These are phyloP conservation scores for Vimba vimba DNA, from an alignment of 2,113 vertebrate species.

Conservation along the genomic window DNA sequence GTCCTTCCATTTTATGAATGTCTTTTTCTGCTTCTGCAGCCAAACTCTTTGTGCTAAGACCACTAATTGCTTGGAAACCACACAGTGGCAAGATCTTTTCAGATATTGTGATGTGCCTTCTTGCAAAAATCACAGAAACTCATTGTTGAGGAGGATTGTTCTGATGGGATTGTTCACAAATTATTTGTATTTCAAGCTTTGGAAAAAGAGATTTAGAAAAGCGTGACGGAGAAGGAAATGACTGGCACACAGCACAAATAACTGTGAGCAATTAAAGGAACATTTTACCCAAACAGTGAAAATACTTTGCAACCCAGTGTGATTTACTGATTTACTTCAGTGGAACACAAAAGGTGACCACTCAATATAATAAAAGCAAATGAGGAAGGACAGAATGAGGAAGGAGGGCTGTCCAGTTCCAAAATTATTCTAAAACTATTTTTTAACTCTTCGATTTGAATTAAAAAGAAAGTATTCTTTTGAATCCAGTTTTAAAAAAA, in stretches of 20 bases:
- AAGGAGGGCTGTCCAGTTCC: not conserved
- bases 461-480: not conserved
- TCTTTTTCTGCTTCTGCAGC: not conserved
- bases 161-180: slow-evolving; percentile 5
- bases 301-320: not conserved
- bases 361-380: not conserved
- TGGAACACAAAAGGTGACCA: not conserved
- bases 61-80: slow-evolving; percentile 11
- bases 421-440: not conserved
- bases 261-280: not conserved
- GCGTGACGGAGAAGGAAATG: slow-evolving; percentile 17
- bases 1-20: not conserved
- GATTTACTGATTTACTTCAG: not conserved
- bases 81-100: slow-evolving; percentile 5
- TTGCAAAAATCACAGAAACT: slow-evolving; percentile 16
- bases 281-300: not conserved
- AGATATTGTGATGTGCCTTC: slow-evolving; percentile 1
- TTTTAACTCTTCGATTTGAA: not conserved
- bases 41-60: not conserved
- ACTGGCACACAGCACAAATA: not conserved
- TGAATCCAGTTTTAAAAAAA: not conserved
- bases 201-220: slow-evolving; percentile 24
- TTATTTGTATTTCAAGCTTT: slow-evolving; percentile 6
- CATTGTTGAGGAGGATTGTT: not conserved
- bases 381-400: not conserved